phyloP scores from a whole-genome alignment of 1,140 invertebrate genomes.

The Pseudoatta argentina region DNA sequence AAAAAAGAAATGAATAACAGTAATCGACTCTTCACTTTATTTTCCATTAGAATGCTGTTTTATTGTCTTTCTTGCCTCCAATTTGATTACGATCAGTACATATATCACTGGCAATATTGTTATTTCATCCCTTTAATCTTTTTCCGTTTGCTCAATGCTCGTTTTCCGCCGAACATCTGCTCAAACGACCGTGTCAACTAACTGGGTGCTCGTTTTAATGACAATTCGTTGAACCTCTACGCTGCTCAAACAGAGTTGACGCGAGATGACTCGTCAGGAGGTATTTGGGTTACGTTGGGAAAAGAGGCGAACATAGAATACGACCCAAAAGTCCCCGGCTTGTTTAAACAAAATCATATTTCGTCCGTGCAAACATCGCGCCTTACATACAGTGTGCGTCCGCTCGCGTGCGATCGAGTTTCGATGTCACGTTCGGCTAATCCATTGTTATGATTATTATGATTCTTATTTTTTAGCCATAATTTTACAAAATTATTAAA shows the following conservation, averaged over 20 bases:
- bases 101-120: conserved; percentile 1
- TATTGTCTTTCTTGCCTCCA: not conserved
- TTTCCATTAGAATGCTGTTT: not conserved
- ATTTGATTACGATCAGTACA: conserved; percentile 33
- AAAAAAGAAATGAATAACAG: not conserved
- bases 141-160: conserved; percentile 44
- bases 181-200: conserved; percentile 44
- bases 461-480: not conserved
- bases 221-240: conserved; percentile 48
- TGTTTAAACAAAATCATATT: conserved; percentile 62
- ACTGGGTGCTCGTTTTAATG: conserved; percentile 56
- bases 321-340: conserved; percentile 13
- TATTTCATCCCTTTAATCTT: conserved; percentile 44
- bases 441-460: not conserved
- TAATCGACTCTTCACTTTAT: not conserved
- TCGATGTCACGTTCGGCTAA: conserved; percentile 35
- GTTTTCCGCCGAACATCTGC: conserved; percentile 49
- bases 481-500: not conserved
- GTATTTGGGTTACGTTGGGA: conserved; percentile 46
- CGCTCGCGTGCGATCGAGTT: conserved; percentile 26
- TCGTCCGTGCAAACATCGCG: conserved; percentile 43
- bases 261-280: conserved; percentile 50
- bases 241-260: conserved; percentile 54
- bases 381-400: not conserved
- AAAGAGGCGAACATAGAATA: conserved; percentile 11